Evolutionary conservation across 1,140 invertebrate species (phyloP).

Genomic region (Gryon sp.): DNA sequence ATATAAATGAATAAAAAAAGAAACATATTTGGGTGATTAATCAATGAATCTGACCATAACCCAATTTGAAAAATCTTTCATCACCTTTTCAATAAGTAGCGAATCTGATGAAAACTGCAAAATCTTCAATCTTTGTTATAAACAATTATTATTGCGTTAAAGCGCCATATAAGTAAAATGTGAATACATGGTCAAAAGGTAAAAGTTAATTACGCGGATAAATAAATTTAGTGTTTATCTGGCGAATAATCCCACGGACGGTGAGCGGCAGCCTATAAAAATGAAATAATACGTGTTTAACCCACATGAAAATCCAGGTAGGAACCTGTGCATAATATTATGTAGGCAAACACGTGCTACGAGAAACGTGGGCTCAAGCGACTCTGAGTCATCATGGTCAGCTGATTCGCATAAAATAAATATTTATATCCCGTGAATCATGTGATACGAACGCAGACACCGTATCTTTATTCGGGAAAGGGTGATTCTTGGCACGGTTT

Average conservation of each 20-base stretch:
- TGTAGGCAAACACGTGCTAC: slow-evolving; percentile 57
- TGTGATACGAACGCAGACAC: slow-evolving; percentile 48
- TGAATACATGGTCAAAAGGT: no score
- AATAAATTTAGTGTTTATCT: slow-evolving; percentile 30
- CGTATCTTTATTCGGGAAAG: slow-evolving; percentile 56
- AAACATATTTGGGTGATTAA: no score
- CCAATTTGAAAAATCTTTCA: no score
- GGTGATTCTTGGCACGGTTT: slow-evolving; percentile 48
- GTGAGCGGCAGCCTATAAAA: slow-evolving; percentile 20
- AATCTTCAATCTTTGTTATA: no score
- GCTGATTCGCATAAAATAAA: slow-evolving; percentile 65
- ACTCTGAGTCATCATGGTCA: slow-evolving; percentile 62
- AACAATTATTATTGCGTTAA: no score
- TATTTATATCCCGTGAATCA: slow-evolving; percentile 66
- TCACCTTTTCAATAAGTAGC: no score
- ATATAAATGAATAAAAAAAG: no score
- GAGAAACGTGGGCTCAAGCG: slow-evolving; percentile 52
- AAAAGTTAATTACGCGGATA: slow-evolving; percentile 12
- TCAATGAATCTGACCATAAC: no score
- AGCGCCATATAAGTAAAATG: no score
- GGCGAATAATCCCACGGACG: slow-evolving; percentile 25
- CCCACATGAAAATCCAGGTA: slow-evolving; percentile 45
- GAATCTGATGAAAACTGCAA: no score
- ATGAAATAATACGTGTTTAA: slow-evolving; percentile 41
- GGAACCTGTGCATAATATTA: slow-evolving; percentile 47